A percentile compares a stretch with the other conserved stretches of the same genome.
Evolutionary conservation across 2,888 invertebrate genomes (phyloP).

Genomic region (Trachelus stipa): DNA sequence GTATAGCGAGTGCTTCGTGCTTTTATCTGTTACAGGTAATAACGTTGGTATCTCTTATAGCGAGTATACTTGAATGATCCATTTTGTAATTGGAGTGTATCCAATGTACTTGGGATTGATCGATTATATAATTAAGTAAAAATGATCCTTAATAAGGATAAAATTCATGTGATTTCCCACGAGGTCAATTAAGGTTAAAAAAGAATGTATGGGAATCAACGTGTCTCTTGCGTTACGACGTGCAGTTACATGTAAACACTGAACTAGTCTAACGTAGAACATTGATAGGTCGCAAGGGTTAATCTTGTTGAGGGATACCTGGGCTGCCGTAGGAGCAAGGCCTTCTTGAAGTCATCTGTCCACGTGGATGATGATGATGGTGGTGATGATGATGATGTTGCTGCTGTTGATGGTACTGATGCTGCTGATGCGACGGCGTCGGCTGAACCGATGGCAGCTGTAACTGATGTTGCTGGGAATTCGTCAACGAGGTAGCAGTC

Average conservation of each 20-base stretch:
- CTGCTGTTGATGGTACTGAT: slow-evolving; percentile 40
- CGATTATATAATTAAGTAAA: slow-evolving; percentile 37
- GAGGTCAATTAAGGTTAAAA: background rate
- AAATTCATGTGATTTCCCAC: background rate
- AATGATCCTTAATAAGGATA: too few relatives aligned
- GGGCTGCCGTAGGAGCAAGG: slow-evolving; percentile 40
- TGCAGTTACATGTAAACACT: too few relatives aligned
- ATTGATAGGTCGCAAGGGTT: too few relatives aligned
- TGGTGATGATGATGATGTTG: slow-evolving; percentile 38
- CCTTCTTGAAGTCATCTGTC: slow-evolving; percentile 37
- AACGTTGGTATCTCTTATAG: too few relatives aligned
- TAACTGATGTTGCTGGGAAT: slow-evolving; percentile 21
- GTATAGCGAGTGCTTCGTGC: too few relatives aligned
- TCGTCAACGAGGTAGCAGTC: background rate
- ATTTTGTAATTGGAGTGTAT: slow-evolving; percentile 53
- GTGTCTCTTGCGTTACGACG: too few relatives aligned
- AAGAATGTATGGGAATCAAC: background rate
- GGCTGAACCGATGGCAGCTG: slow-evolving; percentile 23
- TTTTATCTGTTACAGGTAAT: too few relatives aligned
- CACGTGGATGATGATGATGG: slow-evolving; percentile 36
- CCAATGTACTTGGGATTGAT: slow-evolving; percentile 35
- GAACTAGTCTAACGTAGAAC: too few relatives aligned
- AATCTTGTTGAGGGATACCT: slow-evolving; percentile 36
- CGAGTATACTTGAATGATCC: slow-evolving; percentile 16
- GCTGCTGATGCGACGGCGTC: slow-evolving; percentile 22